Evolutionary conservation across 2,797 vertebrate species (phyloP).

Genomic region (Acestrorhynchus altus): DNA sequence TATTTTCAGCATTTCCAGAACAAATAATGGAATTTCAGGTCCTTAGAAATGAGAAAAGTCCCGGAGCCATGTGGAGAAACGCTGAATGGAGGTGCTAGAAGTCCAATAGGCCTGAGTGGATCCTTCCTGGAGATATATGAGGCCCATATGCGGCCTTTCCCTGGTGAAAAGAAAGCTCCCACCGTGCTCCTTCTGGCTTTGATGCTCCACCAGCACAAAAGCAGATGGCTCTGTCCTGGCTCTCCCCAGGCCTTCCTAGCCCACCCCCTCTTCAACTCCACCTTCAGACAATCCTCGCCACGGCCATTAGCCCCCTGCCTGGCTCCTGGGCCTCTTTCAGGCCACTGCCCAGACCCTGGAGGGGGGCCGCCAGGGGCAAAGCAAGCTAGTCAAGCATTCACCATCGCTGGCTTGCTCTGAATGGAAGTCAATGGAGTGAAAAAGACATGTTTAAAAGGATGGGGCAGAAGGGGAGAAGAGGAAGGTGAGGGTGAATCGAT

Average conservation of each 20-base stretch:
- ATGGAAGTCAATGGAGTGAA: conserved; percentile 80
- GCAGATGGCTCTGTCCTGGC: conserved; percentile 79
- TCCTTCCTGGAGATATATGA: conserved; percentile 77
- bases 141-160: conserved; percentile 78
- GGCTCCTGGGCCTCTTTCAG: conserved; percentile 62
- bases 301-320: conserved; percentile 81
- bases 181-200: conserved; percentile 80
- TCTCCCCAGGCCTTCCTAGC: conserved; percentile 22
- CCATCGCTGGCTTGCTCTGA: conserved; percentile 77
- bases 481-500: conserved; percentile 71
- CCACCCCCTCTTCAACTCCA: conserved; percentile 15
- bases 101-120: conserved; percentile 57
- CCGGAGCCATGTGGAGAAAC: conserved; percentile 64
- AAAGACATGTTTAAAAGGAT: conserved; percentile 76
- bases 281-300: conserved; percentile 66
- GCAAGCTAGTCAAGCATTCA: conserved; percentile 79
- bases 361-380: conserved; percentile 65
- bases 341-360: conserved; percentile 71
- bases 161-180: conserved; percentile 76
- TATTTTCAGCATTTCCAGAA: conserved; percentile 76
- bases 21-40: conserved; percentile 70
- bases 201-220: conserved; percentile 81
- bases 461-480: conserved; percentile 73
- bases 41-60: conserved; percentile 61
- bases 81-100: conserved; percentile 62